phyloP scores from a whole-genome alignment of 1,140 invertebrate species.

The Brachionus asplanchnoidis region DNA sequence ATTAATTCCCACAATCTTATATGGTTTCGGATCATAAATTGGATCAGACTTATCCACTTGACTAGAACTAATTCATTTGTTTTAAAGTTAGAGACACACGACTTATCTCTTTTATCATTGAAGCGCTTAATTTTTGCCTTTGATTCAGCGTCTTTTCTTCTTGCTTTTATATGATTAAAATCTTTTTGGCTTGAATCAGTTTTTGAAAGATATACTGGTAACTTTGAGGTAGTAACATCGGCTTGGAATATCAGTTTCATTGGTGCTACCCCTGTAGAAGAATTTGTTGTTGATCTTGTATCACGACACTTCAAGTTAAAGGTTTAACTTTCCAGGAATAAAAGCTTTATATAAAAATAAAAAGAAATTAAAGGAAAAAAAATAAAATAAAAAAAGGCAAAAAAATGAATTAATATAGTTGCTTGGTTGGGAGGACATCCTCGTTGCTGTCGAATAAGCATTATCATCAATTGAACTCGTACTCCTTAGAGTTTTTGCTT shows the following conservation, averaged over 20 bases:
- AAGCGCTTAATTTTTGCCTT: background rate
- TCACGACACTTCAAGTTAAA: too few relatives aligned
- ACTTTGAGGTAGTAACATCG: background rate
- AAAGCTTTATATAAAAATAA: too few relatives aligned
- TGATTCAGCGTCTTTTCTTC: background rate
- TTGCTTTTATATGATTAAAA: background rate
- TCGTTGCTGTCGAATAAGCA: too few relatives aligned
- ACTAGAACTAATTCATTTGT: background rate
- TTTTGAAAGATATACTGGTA: background rate
- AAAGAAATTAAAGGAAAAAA: too few relatives aligned
- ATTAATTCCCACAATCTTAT: too few relatives aligned
- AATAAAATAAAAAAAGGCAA: too few relatives aligned
- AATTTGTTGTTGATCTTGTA: background rate
- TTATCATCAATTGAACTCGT: too few relatives aligned
- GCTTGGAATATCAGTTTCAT: background rate
- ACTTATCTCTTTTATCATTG: background rate
- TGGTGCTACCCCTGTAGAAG: background rate
- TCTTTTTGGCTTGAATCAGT: background rate
- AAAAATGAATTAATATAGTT: too few relatives aligned
- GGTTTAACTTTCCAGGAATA: too few relatives aligned
- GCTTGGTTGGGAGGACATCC: too few relatives aligned
- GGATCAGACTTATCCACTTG: background rate
- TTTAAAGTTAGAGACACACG: background rate
- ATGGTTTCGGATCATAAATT: background rate
- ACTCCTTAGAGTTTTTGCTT: too few relatives aligned